Conservation (phyloP, 2,113 vertebrate genomes). For the Zosterops japonicus region DNA sequence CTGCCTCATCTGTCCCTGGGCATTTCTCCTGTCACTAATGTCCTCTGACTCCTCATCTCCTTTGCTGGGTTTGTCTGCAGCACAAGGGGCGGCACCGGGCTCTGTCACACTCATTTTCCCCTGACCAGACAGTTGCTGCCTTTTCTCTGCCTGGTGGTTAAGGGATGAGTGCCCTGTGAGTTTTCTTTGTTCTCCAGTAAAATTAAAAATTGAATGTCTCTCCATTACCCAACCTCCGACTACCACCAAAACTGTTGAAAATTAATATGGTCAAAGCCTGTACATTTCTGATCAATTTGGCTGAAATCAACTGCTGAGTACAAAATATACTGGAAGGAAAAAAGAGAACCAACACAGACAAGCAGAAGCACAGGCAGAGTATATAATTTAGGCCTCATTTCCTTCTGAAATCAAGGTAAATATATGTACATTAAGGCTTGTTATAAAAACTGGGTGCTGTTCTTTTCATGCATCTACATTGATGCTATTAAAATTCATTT, state of each 20-base stretch:
- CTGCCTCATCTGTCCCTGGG: background rate
- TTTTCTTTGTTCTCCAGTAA: background rate
- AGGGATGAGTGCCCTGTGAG: background rate
- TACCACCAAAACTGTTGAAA: background rate
- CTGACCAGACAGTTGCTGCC: background rate
- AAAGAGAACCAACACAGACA: background rate
- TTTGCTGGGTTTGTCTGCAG: background rate
- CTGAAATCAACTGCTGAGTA: background rate
- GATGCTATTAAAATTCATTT: background rate
- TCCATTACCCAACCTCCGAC: background rate
- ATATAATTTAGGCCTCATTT: background rate
- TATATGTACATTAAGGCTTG: background rate
- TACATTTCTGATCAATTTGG: background rate
- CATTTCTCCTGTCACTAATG: background rate
- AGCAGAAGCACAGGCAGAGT: background rate
- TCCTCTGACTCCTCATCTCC: background rate
- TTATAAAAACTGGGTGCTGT: background rate
- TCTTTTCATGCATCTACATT: background rate
- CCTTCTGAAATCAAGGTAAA: background rate
- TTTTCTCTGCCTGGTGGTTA: background rate
- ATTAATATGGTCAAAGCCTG: background rate
- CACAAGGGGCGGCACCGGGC: rapidly evolving
- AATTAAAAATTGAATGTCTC: background rate
- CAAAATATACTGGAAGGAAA: background rate
- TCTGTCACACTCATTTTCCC: background rate